Conservation (phyloP, 1,140 invertebrate genomes). For the Anoplolepis gracilipes region DNA sequence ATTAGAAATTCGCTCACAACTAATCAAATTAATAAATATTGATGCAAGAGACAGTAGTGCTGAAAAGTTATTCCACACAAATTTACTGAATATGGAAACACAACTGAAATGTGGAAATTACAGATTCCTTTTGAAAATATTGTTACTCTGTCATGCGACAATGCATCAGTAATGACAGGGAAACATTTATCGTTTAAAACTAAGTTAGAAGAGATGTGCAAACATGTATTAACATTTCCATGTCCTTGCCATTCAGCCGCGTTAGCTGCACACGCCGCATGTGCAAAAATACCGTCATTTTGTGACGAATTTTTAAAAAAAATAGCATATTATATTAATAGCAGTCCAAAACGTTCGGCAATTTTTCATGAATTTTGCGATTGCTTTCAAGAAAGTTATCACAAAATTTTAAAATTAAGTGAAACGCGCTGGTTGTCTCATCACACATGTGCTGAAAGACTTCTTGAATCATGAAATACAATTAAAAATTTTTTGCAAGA, state of each 20-base stretch:
- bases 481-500: conserved; percentile 1
- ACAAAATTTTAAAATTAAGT: conserved; percentile 23
- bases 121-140: background rate
- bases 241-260: background rate
- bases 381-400: background rate
- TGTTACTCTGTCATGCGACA: background rate
- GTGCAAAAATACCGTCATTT: background rate
- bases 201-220: background rate
- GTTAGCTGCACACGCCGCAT: too few relatives aligned
- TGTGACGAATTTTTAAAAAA: background rate
- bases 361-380: background rate
- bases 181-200: background rate
- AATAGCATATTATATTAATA: background rate
- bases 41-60: background rate
- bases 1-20: background rate
- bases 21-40: background rate
- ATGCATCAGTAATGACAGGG: background rate
- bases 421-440: background rate
- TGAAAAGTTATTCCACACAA: background rate
- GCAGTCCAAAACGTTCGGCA: background rate
- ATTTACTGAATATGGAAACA: too few relatives aligned
- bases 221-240: background rate
- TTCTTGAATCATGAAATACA: conserved; percentile 2
- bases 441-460: background rate
- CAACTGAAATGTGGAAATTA: background rate